Percentiles rank a stretch among this genome's conserved stretches.
Evolutionary conservation across 2,113 vertebrate genomes (phyloP).

Genomic region (Clarias batrachus): DNA sequence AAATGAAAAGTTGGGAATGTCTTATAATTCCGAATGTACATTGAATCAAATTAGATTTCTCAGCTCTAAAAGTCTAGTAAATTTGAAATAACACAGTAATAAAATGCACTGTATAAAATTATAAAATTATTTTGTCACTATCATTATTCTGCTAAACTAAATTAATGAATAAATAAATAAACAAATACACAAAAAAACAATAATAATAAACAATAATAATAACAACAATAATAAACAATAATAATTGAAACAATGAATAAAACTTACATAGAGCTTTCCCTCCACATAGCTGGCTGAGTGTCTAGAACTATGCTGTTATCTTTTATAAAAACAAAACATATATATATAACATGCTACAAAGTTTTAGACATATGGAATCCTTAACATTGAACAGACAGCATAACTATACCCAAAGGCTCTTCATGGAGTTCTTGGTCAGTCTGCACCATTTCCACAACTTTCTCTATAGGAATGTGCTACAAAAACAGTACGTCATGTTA

Average conservation of each 20-base stretch:
- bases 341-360: not conserved
- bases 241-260: not conserved
- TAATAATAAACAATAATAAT: too few species aligned
- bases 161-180: too few species aligned
- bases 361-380: slow-evolving; percentile 8
- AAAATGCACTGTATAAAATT: not conserved
- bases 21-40: not conserved
- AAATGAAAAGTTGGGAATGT: not conserved
- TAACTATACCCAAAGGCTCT: slow-evolving; percentile 59
- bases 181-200: not conserved
- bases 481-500: not conserved
- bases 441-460: slow-evolving; percentile 52
- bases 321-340: slow-evolving; percentile 62
- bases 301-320: slow-evolving; percentile 74
- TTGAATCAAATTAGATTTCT: not conserved
- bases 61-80: not conserved
- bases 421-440: slow-evolving; percentile 49
- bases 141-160: not conserved
- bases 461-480: slow-evolving; percentile 62
- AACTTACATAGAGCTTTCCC: slow-evolving; percentile 75
- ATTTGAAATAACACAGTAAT: not conserved
- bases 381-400: not conserved
- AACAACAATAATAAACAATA: too few species aligned
- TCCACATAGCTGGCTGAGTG: slow-evolving; percentile 69
- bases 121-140: not conserved